Evolutionary conservation across 2,797 vertebrate species (phyloP).

Genomic region (Triplophysa yarkandensis): DNA sequence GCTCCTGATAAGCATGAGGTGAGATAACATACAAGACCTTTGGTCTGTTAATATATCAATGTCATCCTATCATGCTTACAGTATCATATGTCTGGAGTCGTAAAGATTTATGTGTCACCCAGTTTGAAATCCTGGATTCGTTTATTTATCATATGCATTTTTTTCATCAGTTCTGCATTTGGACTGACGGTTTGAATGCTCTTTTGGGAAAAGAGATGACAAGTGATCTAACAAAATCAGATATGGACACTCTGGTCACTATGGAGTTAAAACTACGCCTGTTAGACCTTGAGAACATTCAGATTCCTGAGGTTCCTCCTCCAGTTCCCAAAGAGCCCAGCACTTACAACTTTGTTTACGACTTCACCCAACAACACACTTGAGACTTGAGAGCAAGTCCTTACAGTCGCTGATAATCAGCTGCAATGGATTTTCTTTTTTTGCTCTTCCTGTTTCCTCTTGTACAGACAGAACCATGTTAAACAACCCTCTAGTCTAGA

Average conservation of each 20-base stretch:
- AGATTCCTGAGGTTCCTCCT: slow-evolving; percentile 84
- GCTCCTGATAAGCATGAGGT: slow-evolving; percentile 88
- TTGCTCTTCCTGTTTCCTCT: not conserved
- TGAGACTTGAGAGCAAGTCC: slow-evolving; percentile 9
- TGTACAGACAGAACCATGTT: not conserved
- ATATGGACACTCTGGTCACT: slow-evolving; percentile 84
- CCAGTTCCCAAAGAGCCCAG: slow-evolving; percentile 88
- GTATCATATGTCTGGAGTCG: too few species aligned
- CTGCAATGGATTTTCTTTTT: not conserved
- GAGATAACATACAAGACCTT: slow-evolving; percentile 51
- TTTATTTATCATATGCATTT: not conserved
- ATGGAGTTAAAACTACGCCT: slow-evolving; percentile 90
- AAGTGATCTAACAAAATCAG: slow-evolving; percentile 82
- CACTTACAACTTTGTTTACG: slow-evolving; percentile 88
- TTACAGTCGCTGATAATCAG: slow-evolving; percentile 5
- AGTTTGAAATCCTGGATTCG: not conserved
- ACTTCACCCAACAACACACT: slow-evolving; percentile 80
- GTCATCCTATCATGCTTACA: not conserved
- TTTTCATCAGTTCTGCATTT: slow-evolving; percentile 79
- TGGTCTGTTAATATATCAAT: not conserved
- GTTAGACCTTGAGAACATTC: slow-evolving; percentile 86
- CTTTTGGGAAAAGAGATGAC: slow-evolving; percentile 87
- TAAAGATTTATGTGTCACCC: too few species aligned
- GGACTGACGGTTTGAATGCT: slow-evolving; percentile 85
- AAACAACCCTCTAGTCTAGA: slow-evolving; percentile 32